Evolutionary conservation across 2,113 vertebrate species (phyloP).

Genomic region (Promerops cafer): DNA sequence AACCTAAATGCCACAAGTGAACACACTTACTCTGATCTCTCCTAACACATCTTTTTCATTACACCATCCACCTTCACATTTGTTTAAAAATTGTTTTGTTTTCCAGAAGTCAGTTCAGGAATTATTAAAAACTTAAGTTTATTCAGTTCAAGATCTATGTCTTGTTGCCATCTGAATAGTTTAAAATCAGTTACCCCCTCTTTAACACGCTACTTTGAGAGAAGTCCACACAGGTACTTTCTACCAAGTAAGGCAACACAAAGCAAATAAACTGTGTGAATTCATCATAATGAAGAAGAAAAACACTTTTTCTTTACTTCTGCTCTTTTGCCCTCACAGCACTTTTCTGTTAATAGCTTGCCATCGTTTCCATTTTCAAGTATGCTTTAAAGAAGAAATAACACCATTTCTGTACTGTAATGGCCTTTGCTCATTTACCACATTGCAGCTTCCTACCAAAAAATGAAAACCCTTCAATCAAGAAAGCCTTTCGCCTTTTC

Average conservation of each 20-base stretch:
- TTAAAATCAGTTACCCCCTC: background rate
- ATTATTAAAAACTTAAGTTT: background rate
- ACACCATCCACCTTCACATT: background rate
- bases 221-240: background rate
- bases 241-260: background rate
- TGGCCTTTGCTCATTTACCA: background rate
- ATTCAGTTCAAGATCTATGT: background rate
- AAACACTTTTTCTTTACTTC: background rate
- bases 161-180: background rate
- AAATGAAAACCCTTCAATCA: background rate
- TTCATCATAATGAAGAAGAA: background rate
- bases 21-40: background rate
- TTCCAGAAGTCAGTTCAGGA: background rate
- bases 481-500: background rate
- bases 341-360: background rate
- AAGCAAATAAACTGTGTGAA: background rate
- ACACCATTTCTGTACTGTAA: background rate
- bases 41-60: background rate
- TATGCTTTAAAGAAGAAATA: background rate
- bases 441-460: background rate
- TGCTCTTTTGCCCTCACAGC: background rate
- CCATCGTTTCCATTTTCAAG: background rate
- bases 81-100: background rate
- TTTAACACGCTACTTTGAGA: background rate
- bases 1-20: background rate